Base-by-base conservation (phyloP, 1,140 invertebrate genomes). In the Pseudachorutes palmiensis region DNA sequence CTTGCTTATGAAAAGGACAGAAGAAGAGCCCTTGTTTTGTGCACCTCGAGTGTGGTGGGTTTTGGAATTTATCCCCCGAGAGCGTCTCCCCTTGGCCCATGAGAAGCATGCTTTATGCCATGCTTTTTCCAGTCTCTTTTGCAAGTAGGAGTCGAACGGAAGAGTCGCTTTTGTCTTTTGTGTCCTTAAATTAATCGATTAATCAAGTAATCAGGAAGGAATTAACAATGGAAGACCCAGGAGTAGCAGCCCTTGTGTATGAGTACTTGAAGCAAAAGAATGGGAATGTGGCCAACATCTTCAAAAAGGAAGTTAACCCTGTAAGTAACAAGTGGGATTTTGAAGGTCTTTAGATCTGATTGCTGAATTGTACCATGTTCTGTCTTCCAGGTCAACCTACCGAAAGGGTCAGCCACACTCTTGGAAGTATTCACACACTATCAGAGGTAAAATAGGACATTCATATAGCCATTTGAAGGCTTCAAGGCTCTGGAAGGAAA, bases 171-270 rank as follows among this genome's bases (percentile, higher is more conserved):
- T n/a, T n/a, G n/a, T n/a, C n/a, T n/a, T n/a, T n/a, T n/a, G n/a
- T n/a, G n/a, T n/a, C n/a, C n/a, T n/a, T n/a, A n/a, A n/a, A n/a
- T 45, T 45, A 45, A 45, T 45, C 36, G 36, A 45, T 45, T 45
- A 45, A 45, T 45, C 19, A 45, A 19, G 9, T 9, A 9, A 45
- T 45, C 14, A 22, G n/a, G n/a, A n/a, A n/a, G n/a, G n/a, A n/a
- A n/a, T n/a, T n/a, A 31, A 19, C 62, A 32, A 66, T 31, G 61
- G 33, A 36, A 19, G 70, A 71, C 29, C 58, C 22, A 24, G 70
- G 70, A n/a, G 19, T 72, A 3, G 70, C 66, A 14, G 71, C 73
- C 1, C 59, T 74, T 12, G 73, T 74, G 1, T 74, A 72, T 33
- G 67, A 70, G 28, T 74, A 74, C 64, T 57, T 74, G 19, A 62